phyloP scores from a whole-genome alignment of 2,113 vertebrate genomes.

The Lycocorax pyrrhopterus region DNA sequence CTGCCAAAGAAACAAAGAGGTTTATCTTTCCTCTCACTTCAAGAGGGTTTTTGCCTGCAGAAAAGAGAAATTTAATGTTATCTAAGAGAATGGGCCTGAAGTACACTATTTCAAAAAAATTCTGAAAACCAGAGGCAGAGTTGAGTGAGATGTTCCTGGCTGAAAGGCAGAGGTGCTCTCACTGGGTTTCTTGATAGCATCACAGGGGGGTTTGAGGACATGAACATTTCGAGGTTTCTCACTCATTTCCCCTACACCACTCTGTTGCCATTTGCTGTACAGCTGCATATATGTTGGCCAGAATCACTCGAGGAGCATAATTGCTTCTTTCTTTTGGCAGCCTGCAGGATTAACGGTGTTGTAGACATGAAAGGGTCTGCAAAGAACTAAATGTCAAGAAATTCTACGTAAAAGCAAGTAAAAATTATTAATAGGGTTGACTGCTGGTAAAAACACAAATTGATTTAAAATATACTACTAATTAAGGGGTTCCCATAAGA shows the following conservation, averaged over 20 bases:
- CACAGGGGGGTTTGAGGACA: not conserved
- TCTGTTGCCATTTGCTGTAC: not conserved
- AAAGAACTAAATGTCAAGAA: not conserved
- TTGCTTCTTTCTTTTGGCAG: not conserved
- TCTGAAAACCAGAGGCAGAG: not conserved
- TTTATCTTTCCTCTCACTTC: not conserved
- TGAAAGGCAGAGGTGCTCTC: not conserved
- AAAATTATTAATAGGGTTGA: not conserved
- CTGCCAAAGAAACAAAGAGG: not conserved
- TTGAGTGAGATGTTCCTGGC: not conserved
- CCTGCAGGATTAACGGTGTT: not conserved
- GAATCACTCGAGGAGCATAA: not conserved
- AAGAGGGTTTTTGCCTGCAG: not conserved
- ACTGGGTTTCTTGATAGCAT: not conserved
- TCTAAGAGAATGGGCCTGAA: not conserved
- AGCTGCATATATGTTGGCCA: not conserved
- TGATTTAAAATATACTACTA: constrained; percentile 6
- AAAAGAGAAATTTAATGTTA: not conserved
- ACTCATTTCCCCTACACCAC: not conserved
- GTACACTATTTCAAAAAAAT: not conserved
- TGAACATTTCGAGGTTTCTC: not conserved
- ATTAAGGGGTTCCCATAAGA: not conserved
- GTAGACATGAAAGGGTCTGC: not conserved
- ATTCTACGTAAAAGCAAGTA: not conserved
- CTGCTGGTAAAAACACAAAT: not conserved